Base-by-base conservation (phyloP, 2,888 invertebrate species). In the Stenolophus ochropezus region DNA sequence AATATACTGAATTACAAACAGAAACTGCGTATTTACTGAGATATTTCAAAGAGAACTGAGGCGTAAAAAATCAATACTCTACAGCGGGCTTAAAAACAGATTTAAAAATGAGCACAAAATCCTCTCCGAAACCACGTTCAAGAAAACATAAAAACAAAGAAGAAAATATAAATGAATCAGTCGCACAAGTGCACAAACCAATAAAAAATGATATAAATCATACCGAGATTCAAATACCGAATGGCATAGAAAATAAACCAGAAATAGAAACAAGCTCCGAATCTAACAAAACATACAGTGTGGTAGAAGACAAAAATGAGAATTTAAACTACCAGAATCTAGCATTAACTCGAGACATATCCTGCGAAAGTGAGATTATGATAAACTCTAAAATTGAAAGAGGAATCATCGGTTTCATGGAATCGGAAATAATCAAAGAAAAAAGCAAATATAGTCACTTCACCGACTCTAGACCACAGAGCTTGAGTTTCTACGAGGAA, bases 291-390 rank as follows among this genome's bases (percentile, higher is more conserved):
- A 86, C 86, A 11, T 86, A 85, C 76, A 56, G 11, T 20, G 82
- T 86, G 23, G 83, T 85, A 61, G 87, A 88, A 77, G 88, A 88
- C 78, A 86, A 84, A 81, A 84, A 87, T 82, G 87, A 88, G 23
- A 87, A 87, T 82, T 85, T 86, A 74, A 86, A 85, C 81, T 83
- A 85, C 20, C 84, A 84, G 20, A 85, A 87, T 76, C 88, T 88
- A n/a, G 89, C 89, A 16, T 16, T 75, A 3, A 89, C 88, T 83
- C 85, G 89, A 49, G 89, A 89, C 80, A 91, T 92, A 83, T 92
- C 92, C 0, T 87, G 92, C 16, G 92, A 92, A 83, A 90, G 90
- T 0, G 92, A 93, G 85, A 86, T 91, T 21, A 92, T 92, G 61
- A 93, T 93, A 49, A 93, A 92, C 84, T 86, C 89, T 11, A 89